Base-by-base conservation (phyloP, 2,113 vertebrate genomes). In the Fulmarus glacialis region DNA sequence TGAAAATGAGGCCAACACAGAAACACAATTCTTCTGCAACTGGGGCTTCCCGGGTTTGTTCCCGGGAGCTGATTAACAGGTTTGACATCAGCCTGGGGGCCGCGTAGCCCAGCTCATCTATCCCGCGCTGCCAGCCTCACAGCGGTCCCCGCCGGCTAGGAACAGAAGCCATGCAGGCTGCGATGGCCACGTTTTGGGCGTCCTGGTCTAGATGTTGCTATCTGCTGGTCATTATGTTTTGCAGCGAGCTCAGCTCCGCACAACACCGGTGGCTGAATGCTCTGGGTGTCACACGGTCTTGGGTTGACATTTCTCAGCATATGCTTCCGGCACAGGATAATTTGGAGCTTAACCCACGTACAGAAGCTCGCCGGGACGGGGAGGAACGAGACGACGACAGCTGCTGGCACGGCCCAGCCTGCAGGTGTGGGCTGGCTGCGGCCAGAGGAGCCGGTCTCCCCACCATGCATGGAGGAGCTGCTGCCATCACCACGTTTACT, bases 111-210 rank as follows among this genome's bases (percentile, higher is more conserved):
- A 64, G 60, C 47, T 53, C 80, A 43, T 17, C 68, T 7, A 11
- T 23, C 80, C 74, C 8, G 3, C 38, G 6, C 26, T 60, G 72
- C 77, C 86, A 75, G 68, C 68, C 63, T 16, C 3, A 1, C 89
- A 38, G 30, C 0, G 0, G 42, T 58, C 15, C 59, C 42, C 7
- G 1, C 24, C 2, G 1, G 47, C 47, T 29, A 26, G 0, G 1
- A 24, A 12, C 62, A 75, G 52, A 91, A 80, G 73, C 62, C 45
- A 8, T 1, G 13, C 38, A 67, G 70, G 36, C 52, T 32, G 53
- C 2, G 5, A 23, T 8, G 22, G 88, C 15, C 38, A 12, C n/a
- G 0, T 19, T 86, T 30, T 36, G 63, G 62, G 15, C 2, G 9
- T 10, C 86, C 53, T 2, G 2, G 9, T 47, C 43, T 21, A 79